A percentile compares a stretch with the other conserved stretches of the same genome.
Conservation (phyloP, 1,140 invertebrate species). For the Cephus cinctus region DNA sequence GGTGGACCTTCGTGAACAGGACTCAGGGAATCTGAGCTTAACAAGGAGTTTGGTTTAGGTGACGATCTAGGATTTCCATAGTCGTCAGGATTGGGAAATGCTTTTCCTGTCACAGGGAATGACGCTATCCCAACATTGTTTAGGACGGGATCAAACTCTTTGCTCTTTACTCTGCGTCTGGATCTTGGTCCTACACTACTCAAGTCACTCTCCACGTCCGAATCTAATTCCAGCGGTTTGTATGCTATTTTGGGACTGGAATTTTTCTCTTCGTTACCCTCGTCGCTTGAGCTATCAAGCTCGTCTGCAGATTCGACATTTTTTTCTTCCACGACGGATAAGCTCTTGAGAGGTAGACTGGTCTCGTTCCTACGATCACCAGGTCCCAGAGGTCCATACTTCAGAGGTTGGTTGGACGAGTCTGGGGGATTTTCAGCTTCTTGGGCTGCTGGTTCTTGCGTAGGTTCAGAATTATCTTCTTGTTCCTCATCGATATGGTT, state of each 20-base stretch:
- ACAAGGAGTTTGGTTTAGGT: background rate
- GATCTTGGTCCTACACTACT: slow-evolving; percentile 29
- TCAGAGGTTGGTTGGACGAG: slow-evolving; percentile 12
- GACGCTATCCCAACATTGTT: slow-evolving; percentile 2
- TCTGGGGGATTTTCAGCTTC: too few relatives aligned
- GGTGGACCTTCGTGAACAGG: background rate
- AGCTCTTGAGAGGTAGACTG: slow-evolving; percentile 11
- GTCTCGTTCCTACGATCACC: slow-evolving; percentile 27
- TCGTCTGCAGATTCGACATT: slow-evolving; percentile 19
- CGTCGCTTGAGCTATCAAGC: slow-evolving; percentile 38
- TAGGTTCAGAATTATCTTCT: too few relatives aligned
- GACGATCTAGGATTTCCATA: slow-evolving; percentile 31
- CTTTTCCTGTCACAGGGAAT: background rate
- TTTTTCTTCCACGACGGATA: slow-evolving; percentile 14
- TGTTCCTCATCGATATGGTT: too few relatives aligned
- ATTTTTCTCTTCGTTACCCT: slow-evolving; percentile 24
- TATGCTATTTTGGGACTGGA: slow-evolving; percentile 34
- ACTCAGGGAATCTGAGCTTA: background rate
- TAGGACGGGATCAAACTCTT: too few relatives aligned
- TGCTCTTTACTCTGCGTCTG: too few relatives aligned
- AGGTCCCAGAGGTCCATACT: slow-evolving; percentile 34
- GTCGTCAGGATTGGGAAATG: slow-evolving; percentile 41
- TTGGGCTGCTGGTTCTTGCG: too few relatives aligned
- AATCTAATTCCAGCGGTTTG: slow-evolving; percentile 43
- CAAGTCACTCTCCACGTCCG: slow-evolving; percentile 44